Evolutionary conservation across 2,797 vertebrate species (phyloP), one percentile per base, ranked within the genome.

Genomic region (Phrynocephalus guinanensis): DNA sequence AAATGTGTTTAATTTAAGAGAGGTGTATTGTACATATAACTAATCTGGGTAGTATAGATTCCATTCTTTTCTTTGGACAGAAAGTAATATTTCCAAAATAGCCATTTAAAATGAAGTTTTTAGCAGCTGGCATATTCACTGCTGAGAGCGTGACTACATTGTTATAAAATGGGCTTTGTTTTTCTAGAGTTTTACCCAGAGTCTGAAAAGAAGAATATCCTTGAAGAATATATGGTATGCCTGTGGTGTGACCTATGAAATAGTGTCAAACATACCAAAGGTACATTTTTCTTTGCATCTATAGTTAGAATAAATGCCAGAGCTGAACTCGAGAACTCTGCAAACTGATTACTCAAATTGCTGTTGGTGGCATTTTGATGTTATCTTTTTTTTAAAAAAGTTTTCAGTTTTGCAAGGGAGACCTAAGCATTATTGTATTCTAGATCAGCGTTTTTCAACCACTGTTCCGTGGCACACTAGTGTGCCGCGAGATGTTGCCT

Each of bases 251-350:
- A 98, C 97, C 71, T 99, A 99, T 92, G 98, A 99, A 96, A 99
- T 99, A 52, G 99, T 99, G 71, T 99, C 99, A 92, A 99, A 99
- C 95, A 98, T 99, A 97, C 99, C 99, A 94, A 99, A 99, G 99
- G 99, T 99, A 96, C 96, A 90, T 85, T 28, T 48, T 10, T 16
- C 13, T 0, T 0, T 82, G 2, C 33, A 87, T 80, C n/a, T 89
- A 1, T 68, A 68, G 7, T 28, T 88, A 10, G 3, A 28, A 56
- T 33, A 84, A 82, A 89, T 88, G 50, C 3, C 24, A 72, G 44
- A 7, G 22, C 38, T 30, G 79, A 38, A 63, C 7, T 86, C 30
- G n/a, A 48, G 26, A 75, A 66, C 26, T 22, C 7, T 50, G 6
- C 38, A 67, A 33, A 67, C n/a, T 67, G 28, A 16, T 83, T 87